Percentiles rank a stretch among this genome's conserved stretches.
phyloP scores from a whole-genome alignment of 37 sponge, comb jelly and placozoan species.

The Chondrosia reniformis region DNA sequence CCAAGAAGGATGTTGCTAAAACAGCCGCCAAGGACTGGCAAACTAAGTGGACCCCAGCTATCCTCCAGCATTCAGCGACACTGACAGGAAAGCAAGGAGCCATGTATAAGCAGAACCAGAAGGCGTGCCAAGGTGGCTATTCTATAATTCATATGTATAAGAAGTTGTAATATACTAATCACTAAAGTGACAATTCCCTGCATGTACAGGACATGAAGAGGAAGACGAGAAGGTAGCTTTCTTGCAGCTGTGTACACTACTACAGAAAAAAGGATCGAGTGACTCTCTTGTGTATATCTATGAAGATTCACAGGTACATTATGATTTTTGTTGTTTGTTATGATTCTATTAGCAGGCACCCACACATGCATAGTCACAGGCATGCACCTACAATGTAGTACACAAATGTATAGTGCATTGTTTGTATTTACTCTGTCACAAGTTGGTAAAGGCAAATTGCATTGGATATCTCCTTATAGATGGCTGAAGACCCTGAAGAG shows the following conservation, averaged over 20 bases:
- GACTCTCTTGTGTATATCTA: no score
- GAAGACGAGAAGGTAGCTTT: slow-evolving; percentile 1
- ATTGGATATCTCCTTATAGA: slow-evolving; percentile 11
- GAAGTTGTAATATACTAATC: background rate
- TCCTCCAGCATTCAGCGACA: slow-evolving; percentile 8
- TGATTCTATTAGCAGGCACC: no score
- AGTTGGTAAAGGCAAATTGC: background rate
- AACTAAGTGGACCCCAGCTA: slow-evolving; percentile 18
- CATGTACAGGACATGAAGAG: background rate
- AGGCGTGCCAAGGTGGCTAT: background rate
- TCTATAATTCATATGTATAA: background rate
- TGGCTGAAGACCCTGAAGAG: background rate
- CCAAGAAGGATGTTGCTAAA: slow-evolving; percentile 5
- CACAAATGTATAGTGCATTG: slow-evolving; percentile 2
- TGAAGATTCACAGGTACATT: background rate
- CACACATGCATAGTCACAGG: no score
- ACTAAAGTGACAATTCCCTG: no score
- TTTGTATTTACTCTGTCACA: background rate
- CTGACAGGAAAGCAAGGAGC: slow-evolving; percentile 20
- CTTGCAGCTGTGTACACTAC: slow-evolving; percentile 2
- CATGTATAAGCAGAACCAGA: background rate
- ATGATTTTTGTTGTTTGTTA: no score
- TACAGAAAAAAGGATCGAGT: slow-evolving; percentile 12
- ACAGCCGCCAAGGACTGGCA: background rate
- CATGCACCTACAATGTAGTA: no score